phyloP scores from a whole-genome alignment of 2,113 vertebrate species.

The Albula goreensis region DNA sequence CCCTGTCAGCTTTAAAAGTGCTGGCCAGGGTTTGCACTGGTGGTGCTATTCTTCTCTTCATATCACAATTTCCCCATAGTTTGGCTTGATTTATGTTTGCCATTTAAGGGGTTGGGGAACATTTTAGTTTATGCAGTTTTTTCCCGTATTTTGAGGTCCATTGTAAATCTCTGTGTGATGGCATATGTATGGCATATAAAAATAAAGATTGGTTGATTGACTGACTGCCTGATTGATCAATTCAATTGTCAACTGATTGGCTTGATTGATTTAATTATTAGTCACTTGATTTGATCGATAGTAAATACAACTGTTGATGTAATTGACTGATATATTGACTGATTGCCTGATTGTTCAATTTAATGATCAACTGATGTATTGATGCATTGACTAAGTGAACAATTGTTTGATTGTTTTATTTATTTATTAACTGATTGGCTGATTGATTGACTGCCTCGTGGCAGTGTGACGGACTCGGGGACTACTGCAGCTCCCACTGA shows the following conservation, averaged over 20 bases:
- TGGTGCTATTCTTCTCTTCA: too few relatives aligned
- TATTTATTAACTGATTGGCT: not conserved
- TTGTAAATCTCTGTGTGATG: too few relatives aligned
- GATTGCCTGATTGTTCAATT: not conserved
- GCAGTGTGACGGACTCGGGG: slow-evolving; percentile 73
- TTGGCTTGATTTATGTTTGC: too few relatives aligned
- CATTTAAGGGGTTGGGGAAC: too few relatives aligned
- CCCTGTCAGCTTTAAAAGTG: too few relatives aligned
- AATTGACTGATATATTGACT: not conserved
- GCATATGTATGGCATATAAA: too few relatives aligned
- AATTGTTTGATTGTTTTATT: not conserved
- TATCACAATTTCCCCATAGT: too few relatives aligned
- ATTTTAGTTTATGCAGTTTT: too few relatives aligned
- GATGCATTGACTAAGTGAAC: not conserved
- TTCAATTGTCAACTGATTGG: not conserved
- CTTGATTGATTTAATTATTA: not conserved
- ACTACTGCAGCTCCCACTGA: slow-evolving; percentile 63
- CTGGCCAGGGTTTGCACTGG: too few relatives aligned
- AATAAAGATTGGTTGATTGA: not conserved
- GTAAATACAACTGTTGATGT: not conserved
- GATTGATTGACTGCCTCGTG: not conserved
- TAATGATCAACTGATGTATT: too few relatives aligned
- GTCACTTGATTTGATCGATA: not conserved
- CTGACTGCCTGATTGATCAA: not conserved
- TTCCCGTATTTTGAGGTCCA: too few relatives aligned